Evolutionary conservation across 1,140 invertebrate genomes (phyloP), one percentile per base, ranked within the genome.

Genomic region (Papilio polytes): DNA sequence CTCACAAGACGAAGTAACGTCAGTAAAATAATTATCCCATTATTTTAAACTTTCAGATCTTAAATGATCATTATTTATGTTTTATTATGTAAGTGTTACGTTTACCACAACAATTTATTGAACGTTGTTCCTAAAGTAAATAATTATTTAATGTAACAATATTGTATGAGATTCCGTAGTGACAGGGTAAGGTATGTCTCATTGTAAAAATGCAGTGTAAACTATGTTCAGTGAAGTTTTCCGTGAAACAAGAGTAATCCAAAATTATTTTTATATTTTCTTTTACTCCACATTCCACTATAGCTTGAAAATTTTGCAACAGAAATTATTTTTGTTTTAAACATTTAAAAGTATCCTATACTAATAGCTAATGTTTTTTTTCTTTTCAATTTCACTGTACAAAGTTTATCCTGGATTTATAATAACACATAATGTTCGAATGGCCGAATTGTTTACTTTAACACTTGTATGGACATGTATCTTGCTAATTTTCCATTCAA

Each of bases 1-100:
- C 78, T 91, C 92, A 22, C 91, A 91, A 76, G 93, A 92, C 4
- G 89, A 91, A 31, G 22, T 79, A 8, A 85, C 85, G 56, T 83
- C 85, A 41, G 80, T 90, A 3, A 87, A 92, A 26, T 92, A 90
- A 89, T 92, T 90, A 83, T 78, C 92, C 13, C 26, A 66, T 66
- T 66, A 31, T 18, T 31, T 31, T 36, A 31, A 31, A 70, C 53
- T 66, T 86, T 83, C 80, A 80, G 78, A 82, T 86, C 85, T 63
- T 80, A 18, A 80, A 41, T 83, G 22, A 56, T 51, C 46, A 20
- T 56, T n/a, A 53, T 77, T 56, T 51, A 36, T 51, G 51, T 53
- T 77, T 56, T 78, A 46, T 74, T 74, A 76, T 48, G 74, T 76
- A 78, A 78, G 77, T 78, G 77, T 78, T 78, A 78, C 31, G 77